Percentiles rank a stretch among this genome's conserved stretches.
Evolutionary conservation across 2,888 invertebrate genomes (phyloP).

Genomic region (Cephalotes varians): DNA sequence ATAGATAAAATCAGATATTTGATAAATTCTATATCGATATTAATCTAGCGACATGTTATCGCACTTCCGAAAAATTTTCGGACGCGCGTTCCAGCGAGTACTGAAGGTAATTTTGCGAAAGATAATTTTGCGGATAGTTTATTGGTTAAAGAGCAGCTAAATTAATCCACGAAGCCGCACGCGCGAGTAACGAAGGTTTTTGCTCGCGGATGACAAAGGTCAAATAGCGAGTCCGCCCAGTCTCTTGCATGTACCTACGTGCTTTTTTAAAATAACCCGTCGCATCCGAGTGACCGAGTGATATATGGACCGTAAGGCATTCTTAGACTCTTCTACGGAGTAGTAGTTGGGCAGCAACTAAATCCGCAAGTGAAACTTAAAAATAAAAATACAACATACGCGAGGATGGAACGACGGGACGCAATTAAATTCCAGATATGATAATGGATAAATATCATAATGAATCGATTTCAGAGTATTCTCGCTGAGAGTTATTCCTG

Average conservation of each 20-base stretch:
- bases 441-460: too few relatives aligned
- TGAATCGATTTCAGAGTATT: slow-evolving; percentile 49
- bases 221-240: slow-evolving; percentile 7
- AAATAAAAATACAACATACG: slow-evolving; percentile 22
- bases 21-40: too few relatives aligned
- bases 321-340: slow-evolving; percentile 11
- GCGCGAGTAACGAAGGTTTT: not conserved
- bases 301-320: slow-evolving; percentile 34
- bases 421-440: slow-evolving; percentile 20
- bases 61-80: not conserved
- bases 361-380: slow-evolving; percentile 18
- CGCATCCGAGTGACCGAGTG: not conserved
- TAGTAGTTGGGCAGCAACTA: not conserved
- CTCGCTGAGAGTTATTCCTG: too few relatives aligned
- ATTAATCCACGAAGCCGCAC: slow-evolving; percentile 12
- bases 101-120: not conserved
- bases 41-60: not conserved
- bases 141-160: slow-evolving; percentile 5
- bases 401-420: not conserved
- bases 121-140: not conserved
- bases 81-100: not conserved
- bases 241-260: not conserved
- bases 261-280: slow-evolving; percentile 43
- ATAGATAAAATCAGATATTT: too few relatives aligned
- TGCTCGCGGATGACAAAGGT: slow-evolving; percentile 32